A percentile compares a stretch with the other conserved stretches of the same genome.
Conservation (phyloP, 2,888 invertebrate genomes). For the Watsonalla cultraria region DNA sequence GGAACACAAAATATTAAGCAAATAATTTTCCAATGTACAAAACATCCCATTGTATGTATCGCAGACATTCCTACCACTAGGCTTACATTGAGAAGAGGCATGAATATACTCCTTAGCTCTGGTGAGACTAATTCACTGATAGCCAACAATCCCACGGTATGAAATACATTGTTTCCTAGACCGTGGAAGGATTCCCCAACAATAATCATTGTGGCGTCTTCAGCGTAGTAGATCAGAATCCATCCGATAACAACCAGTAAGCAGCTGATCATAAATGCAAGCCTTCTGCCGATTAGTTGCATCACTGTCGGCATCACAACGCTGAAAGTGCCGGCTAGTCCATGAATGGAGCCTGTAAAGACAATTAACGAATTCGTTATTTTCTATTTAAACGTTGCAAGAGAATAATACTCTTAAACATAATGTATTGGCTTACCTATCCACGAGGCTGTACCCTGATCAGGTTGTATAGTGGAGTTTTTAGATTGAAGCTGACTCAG, state of each 20-base stretch:
- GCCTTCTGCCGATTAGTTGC: constrained; percentile 16
- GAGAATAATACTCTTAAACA: too few species aligned
- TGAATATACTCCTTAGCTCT: constrained; percentile 11
- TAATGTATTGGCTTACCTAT: constrained; percentile 2
- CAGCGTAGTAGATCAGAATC: constrained; percentile 12
- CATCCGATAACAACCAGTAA: constrained; percentile 17
- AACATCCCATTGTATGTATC: background rate
- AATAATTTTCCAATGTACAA: background rate
- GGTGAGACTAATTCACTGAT: constrained; percentile 22
- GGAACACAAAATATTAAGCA: too few species aligned
- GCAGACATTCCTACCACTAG: constrained; percentile 9
- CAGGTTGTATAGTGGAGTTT: too few species aligned
- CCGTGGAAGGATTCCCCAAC: constrained; percentile 15
- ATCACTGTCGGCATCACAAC: too few species aligned
- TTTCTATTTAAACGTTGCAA: too few species aligned
- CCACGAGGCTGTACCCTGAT: too few species aligned
- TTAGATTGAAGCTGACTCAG: too few species aligned
- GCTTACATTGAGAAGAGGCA: constrained; percentile 11
- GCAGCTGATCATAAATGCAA: constrained; percentile 13
- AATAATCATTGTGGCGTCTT: constrained; percentile 6
- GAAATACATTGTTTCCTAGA: constrained; percentile 14
- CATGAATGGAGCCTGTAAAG: too few species aligned
- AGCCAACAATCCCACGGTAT: constrained; percentile 16
- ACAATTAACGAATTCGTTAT: too few species aligned
- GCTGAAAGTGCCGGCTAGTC: too few species aligned